These are phyloP conservation scores for Platorchestia sp. DNA, from an alignment of 1,140 invertebrate genomes.

Conservation along the genomic window DNA sequence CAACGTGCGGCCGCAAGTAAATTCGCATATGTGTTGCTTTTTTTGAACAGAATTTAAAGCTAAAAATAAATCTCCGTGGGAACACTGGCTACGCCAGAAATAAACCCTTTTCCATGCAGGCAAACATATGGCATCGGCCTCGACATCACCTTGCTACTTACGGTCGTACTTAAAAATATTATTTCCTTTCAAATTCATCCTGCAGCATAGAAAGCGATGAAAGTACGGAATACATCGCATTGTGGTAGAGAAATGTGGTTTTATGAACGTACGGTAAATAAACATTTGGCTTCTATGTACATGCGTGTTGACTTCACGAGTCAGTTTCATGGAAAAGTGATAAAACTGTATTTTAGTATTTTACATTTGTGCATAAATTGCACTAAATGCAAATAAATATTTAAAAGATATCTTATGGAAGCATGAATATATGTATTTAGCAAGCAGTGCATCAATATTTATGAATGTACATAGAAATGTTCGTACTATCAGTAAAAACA, in stretches of 20 bases:
- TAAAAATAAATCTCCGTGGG: not conserved
- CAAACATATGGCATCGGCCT: not conserved
- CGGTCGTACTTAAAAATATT: not conserved
- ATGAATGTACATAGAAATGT: too few relatives aligned
- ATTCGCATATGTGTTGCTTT: not conserved
- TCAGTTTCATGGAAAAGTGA: too few relatives aligned
- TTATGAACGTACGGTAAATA: not conserved
- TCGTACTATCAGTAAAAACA: too few relatives aligned
- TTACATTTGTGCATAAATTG: too few relatives aligned
- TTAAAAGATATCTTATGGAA: too few relatives aligned
- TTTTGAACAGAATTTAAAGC: not conserved
- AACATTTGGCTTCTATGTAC: too few relatives aligned
- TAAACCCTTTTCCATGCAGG: not conserved
- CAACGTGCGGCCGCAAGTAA: not conserved
- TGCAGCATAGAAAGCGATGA: not conserved
- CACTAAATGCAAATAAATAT: too few relatives aligned
- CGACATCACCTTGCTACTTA: not conserved
- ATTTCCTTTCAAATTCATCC: not conserved
- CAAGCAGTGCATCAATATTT: too few relatives aligned
- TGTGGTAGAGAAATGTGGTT: not conserved
- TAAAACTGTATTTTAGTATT: too few relatives aligned
- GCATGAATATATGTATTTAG: too few relatives aligned
- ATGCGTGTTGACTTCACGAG: too few relatives aligned
- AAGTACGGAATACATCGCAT: not conserved
- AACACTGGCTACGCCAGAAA: not conserved